A percentile compares a stretch with the other conserved stretches of the same genome.
phyloP scores from a whole-genome alignment of 2,113 vertebrate genomes.

The Campylomormyrus numenius region DNA sequence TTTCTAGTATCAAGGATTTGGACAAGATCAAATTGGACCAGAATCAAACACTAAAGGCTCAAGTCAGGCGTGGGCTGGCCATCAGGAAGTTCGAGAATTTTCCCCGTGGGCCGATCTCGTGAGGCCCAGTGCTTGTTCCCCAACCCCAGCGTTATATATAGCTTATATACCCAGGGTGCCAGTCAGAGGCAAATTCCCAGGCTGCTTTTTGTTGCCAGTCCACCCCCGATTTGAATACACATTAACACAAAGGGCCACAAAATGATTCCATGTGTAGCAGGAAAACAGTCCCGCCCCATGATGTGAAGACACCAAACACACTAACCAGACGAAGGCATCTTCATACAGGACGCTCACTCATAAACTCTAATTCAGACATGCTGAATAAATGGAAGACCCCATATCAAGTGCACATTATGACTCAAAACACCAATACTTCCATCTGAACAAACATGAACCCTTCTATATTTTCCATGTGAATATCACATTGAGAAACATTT shows the following conservation, averaged over 20 bases:
- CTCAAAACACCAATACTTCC: not conserved
- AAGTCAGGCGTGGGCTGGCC: not conserved
- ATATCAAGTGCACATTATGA: not conserved
- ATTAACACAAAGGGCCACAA: not conserved
- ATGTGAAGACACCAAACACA: not conserved
- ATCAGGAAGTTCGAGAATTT: not conserved
- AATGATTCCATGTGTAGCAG: not conserved
- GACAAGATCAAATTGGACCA: not conserved
- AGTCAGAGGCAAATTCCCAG: not conserved
- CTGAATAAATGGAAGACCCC: not conserved
- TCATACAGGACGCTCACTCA: not conserved
- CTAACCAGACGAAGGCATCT: not conserved
- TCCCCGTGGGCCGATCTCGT: not conserved
- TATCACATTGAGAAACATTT: not conserved
- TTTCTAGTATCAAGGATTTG: not conserved
- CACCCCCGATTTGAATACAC: not conserved
- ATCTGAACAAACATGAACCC: not conserved
- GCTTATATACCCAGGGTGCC: not conserved
- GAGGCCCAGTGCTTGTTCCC: not conserved
- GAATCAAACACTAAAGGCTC: not conserved
- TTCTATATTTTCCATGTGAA: not conserved
- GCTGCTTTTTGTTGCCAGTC: not conserved
- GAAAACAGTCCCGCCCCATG: not conserved
- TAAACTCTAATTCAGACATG: not conserved
- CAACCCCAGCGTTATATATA: not conserved